Base-by-base conservation (phyloP, 2,797 vertebrate genomes). In the Parauchenoglanis punctatus region DNA sequence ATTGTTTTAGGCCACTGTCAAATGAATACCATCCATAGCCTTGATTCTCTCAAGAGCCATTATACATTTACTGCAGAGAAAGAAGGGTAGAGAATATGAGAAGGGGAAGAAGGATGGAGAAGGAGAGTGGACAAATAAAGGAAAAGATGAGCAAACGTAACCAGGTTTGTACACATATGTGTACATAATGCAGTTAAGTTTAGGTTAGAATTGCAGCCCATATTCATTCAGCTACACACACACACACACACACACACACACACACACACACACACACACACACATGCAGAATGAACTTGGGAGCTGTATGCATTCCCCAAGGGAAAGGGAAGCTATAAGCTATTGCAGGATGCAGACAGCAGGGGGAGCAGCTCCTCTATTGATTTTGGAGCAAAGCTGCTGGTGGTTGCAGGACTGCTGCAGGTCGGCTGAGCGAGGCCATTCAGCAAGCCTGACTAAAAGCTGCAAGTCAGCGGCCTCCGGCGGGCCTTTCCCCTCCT, bases 311-410 rank as follows among this genome's bases (percentile, higher is more conserved):
- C 68, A n/a, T 10, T 82, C 28, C 75, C 83, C 59, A 88, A 93
- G 93, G 92, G 87, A 85, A 88, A 91, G 68, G 83, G 90, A 90
- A 75, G 83, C 89, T 92, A 91, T 93, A 87, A 91, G 96, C 95
- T 97, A 96, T 97, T 93, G 94, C 96, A 90, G 84, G 67, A 88
- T 94, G 90, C 90, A 92, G 95, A 94, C 98, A 97, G 97, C 95
- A 99, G 98, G 97, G 98, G 98, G 98, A 99, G 98, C 96, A 96
- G 95, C 97, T 95, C 97, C 95, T 97, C 98, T 98, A 96, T 97
- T 96, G 96, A 89, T 90, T 83, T 83, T 75, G 52, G 78, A 70
- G 54, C 25, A 80, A 61, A 56, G 63, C 87, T 85, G 84, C 61
- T 86, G 81, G 63, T 84, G 84, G 89, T 58, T 86, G 56, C 73